A percentile compares a stretch with the other conserved stretches of the same genome.
Conservation (phyloP, 2,888 invertebrate species). For the Ormyrus nitidulus region DNA sequence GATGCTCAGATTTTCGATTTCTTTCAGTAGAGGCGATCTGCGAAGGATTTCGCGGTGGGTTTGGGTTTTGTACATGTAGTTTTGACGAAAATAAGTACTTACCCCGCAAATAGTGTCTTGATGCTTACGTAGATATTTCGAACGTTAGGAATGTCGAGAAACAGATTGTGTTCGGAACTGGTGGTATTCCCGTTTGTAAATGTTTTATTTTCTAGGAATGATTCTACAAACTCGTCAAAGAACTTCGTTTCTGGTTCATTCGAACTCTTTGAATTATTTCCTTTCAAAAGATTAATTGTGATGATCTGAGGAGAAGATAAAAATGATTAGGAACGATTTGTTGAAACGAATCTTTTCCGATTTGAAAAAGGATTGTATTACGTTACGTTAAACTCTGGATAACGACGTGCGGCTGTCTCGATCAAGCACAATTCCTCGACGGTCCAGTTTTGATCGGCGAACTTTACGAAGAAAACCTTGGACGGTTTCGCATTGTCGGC, state of each 20-base stretch:
- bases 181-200: neutral
- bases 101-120: slow-evolving; percentile 65
- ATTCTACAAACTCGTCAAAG: slow-evolving; percentile 11
- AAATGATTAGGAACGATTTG: no score
- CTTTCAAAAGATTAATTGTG: slow-evolving; percentile 38
- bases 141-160: slow-evolving; percentile 63
- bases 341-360: neutral
- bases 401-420: slow-evolving; percentile 65
- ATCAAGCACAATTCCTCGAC: slow-evolving; percentile 65
- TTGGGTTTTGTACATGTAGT: neutral
- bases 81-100: slow-evolving; percentile 29
- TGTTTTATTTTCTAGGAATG: neutral
- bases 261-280: neutral
- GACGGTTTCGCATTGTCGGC: slow-evolving; percentile 7
- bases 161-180: neutral
- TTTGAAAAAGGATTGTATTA: slow-evolving; percentile 8
- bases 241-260: neutral
- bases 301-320: slow-evolving; percentile 22
- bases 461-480: slow-evolving; percentile 68
- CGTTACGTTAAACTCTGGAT: slow-evolving; percentile 65
- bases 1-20: slow-evolving; percentile 57
- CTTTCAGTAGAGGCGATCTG: slow-evolving; percentile 64
- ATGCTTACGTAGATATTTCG: slow-evolving; percentile 61
- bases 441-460: slow-evolving; percentile 66
- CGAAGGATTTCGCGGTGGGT: neutral